Evolutionary conservation across 2,113 vertebrate genomes (phyloP), one percentile per base, ranked within the genome.

Genomic region (Rhinopomastus cyanomelas): DNA sequence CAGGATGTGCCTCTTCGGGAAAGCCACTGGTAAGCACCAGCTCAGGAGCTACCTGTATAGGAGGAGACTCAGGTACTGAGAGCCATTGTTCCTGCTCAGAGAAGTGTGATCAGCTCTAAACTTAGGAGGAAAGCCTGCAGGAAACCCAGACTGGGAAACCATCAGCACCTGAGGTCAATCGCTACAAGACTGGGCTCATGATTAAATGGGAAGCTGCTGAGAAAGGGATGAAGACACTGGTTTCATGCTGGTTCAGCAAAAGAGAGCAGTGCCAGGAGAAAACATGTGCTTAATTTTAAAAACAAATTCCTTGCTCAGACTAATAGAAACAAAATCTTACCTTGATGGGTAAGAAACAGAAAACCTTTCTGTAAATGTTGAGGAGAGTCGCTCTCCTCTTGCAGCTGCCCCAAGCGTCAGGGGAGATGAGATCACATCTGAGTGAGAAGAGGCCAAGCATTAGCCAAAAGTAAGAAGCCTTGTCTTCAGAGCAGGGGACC

Each of bases 311-410:
- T 91, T 79, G 60, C 59, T 71, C 22, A 75, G 26, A 67, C 51
- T 69, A 87, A 86, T 25, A 79, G 78, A 79, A 90, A n/a, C 5
- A 87, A 92, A 92, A 92, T 76, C 17, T 84, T 86, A 68, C 76
- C 62, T 80, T 68, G 32, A 82, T 72, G 39, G 21, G 22, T n/a
- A 94, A 69, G n/a, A 77, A 91, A 60, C 8, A 37, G 56, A 81
- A 91, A 86, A 93, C 34, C 59, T 79, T 87, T 73, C 75, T 68
- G 74, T 79, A 88, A 92, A 93, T 66, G 71, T 42, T 76, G 85
- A 82, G 68, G 37, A 61, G 56, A 91, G 75, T 81, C 12, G 62
- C 48, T 77, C 18, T 73, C 36, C 22, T 76, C 51, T 68, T 57
- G 51, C 62, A 90, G 81, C 89, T 90, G 87, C 32, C 44, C 29